Percentiles rank a stretch among this genome's conserved stretches.
phyloP scores from a whole-genome alignment of 2,797 vertebrate genomes.

The Glossophaga mutica region DNA sequence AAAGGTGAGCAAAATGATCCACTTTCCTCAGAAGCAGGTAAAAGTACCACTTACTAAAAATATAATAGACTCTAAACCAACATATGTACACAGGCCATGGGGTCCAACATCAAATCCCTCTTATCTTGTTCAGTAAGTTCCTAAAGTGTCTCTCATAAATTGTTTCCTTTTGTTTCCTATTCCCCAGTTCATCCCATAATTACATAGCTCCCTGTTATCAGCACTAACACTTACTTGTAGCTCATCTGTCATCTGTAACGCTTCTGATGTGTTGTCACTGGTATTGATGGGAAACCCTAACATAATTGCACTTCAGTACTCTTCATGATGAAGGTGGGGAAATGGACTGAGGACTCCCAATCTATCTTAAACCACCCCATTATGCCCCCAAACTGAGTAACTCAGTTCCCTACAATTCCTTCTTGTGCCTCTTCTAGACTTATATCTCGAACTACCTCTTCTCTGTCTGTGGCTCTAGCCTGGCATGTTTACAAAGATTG shows the following conservation, averaged over 20 bases:
- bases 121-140: not conserved
- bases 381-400: not conserved
- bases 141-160: not conserved
- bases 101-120: not conserved
- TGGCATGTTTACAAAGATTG: not conserved
- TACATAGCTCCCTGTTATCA: not conserved
- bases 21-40: not conserved
- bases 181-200: not conserved
- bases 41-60: not conserved
- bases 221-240: not conserved
- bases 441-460: not conserved
- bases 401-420: not conserved
- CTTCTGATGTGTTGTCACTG: not conserved
- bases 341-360: not conserved
- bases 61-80: not conserved
- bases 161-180: not conserved
- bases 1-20: not conserved
- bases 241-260: not conserved
- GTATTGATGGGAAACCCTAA: not conserved
- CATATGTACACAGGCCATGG: not conserved
- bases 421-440: not conserved
- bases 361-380: not conserved
- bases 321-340: not conserved
- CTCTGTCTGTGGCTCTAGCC: not conserved
- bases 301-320: not conserved